A percentile compares a stretch with the other conserved stretches of the same genome.
These are phyloP conservation scores for Atherix ibis DNA, from an alignment of 2,888 invertebrate genomes.

Conservation along the genomic window DNA sequence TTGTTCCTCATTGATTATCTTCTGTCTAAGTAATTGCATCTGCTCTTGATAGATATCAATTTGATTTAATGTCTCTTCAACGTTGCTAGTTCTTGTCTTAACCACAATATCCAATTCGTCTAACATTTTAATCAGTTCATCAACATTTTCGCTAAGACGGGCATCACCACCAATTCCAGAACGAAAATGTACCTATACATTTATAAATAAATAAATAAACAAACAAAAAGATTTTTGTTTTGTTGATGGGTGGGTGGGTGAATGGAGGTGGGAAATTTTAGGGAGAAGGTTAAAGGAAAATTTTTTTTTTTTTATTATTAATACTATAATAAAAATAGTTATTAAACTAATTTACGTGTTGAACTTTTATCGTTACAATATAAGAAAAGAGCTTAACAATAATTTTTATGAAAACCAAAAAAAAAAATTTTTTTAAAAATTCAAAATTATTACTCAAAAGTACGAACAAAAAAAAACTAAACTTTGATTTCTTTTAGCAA, in stretches of 20 bases:
- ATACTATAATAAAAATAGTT: too few relatives aligned
- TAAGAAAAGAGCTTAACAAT: background rate
- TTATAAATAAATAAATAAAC: conserved; percentile 2
- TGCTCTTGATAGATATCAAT: conserved; percentile 79
- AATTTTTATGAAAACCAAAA: background rate
- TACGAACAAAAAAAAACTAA: too few relatives aligned
- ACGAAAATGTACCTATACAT: conserved; percentile 68
- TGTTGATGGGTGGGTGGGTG: conserved; percentile 2
- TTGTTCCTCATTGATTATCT: conserved; percentile 76
- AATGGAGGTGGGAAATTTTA: conserved; percentile 3
- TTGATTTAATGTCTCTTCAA: conserved; percentile 65
- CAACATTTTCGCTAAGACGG: conserved; percentile 55
- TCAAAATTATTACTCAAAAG: too few relatives aligned
- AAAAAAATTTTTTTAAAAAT: conserved; percentile 4
- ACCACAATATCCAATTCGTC: conserved; percentile 35
- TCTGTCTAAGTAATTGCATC: conserved; percentile 67
- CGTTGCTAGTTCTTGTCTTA: conserved; percentile 33
- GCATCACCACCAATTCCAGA: conserved; percentile 68
- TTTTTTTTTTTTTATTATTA: background rate
- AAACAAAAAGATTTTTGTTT: conserved; percentile 6
- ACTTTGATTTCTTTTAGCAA: too few relatives aligned
- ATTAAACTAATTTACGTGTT: too few relatives aligned
- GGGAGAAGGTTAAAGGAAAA: background rate
- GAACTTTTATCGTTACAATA: too few relatives aligned
- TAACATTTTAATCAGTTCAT: conserved; percentile 50